Conservation (phyloP, 1,140 invertebrate species). For the Drosophila paulistorum region DNA sequence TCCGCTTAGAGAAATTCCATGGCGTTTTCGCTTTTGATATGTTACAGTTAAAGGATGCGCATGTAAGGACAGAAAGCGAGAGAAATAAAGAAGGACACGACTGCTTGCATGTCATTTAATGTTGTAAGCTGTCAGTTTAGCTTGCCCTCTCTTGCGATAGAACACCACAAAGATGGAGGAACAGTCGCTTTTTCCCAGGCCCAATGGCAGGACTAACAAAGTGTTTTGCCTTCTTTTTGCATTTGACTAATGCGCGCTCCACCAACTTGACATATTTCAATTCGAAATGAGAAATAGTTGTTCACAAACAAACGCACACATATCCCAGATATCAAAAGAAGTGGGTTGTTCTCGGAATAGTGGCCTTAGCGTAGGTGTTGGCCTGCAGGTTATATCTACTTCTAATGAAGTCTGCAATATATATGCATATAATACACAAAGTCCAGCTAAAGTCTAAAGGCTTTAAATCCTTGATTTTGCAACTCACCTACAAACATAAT, state of each 20-base stretch:
- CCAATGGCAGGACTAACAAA: slow-evolving; percentile 21
- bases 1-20: slow-evolving; percentile 55
- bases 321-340: not conserved
- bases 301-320: not conserved
- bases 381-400: not conserved
- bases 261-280: slow-evolving; percentile 64
- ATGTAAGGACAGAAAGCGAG: slow-evolving; percentile 1
- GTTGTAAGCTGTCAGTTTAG: slow-evolving; percentile 47
- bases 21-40: slow-evolving; percentile 62
- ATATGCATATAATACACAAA: not conserved
- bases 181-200: slow-evolving; percentile 24
- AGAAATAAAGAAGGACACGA: slow-evolving; percentile 31
- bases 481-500: slow-evolving; percentile 5
- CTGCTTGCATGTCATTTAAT: slow-evolving; percentile 61
- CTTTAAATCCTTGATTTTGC: slow-evolving; percentile 11
- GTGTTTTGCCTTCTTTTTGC: slow-evolving; percentile 27
- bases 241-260: slow-evolving; percentile 69
- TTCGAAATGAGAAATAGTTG: slow-evolving; percentile 73
- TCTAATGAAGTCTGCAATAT: not conserved
- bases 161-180: slow-evolving; percentile 45
- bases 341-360: not conserved
- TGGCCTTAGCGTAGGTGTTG: not conserved
- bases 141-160: slow-evolving; percentile 6
- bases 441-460: not conserved
- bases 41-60: slow-evolving; percentile 47